Base-by-base conservation (phyloP, 1,140 invertebrate species). In the Drepana arcuata region DNA sequence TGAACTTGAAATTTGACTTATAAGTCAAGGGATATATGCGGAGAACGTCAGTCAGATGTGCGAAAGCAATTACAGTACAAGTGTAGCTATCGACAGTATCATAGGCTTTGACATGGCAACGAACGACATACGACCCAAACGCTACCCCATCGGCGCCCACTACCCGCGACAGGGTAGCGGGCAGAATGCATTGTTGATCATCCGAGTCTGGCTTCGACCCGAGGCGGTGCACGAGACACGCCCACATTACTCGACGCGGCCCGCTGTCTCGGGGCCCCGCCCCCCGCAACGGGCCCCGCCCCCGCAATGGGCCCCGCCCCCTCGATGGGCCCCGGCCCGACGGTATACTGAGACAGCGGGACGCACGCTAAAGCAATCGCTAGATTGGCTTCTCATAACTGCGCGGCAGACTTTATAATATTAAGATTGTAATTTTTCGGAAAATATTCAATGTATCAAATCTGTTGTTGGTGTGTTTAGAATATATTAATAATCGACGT, bases 1-100 rank as follows among this genome's bases (percentile, higher is more conserved):
- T 69, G 71, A 80, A 75, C 73, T 78, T 65, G 44, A 67, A 61
- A 51, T 57, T 58, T 43, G 70, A 50, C 59, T 59, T 50, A 54
- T 57, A 62, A 60, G 63, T 67, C 60, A 43, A n/a, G 63, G 59
- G 63, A 64, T 59, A 64, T 62, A 71, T 62, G 49, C 60, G 63
- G 59, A 48, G 51, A 57, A 56, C 60, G n/a, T n/a, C n/a, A 67
- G 67, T 73, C 69, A 75, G 69, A 72, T 51, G 56, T 58, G 58
- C 62, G 52, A 49, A 52, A 51, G 34, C 34, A 47, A 57, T 56
- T 71, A 59, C 50, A 57, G 54, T 52, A 50, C 35, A 63, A 52
- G 51, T 53, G 53, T 69, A 74, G 72, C 72, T 73, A 60, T 48
- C 42, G 58, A 49, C 25, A 48, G 59, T 21, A 64, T 57, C 53